Percentiles rank a stretch among this genome's conserved stretches.
Conservation (phyloP, 2,888 invertebrate species). For the Drosophila neotestacea region DNA sequence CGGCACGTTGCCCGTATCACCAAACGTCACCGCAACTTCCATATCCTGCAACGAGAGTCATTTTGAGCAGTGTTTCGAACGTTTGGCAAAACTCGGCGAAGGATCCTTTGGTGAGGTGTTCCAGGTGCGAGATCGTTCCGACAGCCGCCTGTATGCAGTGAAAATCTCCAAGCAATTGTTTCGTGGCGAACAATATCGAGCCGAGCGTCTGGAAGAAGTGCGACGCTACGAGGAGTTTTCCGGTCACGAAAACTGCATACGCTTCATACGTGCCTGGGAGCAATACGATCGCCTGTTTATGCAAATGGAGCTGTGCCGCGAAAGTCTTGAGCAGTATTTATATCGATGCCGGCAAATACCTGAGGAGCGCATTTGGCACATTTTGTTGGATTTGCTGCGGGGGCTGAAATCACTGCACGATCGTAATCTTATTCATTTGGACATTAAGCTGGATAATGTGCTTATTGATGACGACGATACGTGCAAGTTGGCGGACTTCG, state of each 20-base stretch:
- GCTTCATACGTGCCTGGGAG: conserved; percentile 90
- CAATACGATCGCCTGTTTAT: conserved; percentile 89
- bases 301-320: conserved; percentile 90
- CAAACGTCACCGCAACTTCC: conserved; percentile 30
- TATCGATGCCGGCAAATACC: conserved; percentile 87
- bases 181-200: conserved; percentile 87
- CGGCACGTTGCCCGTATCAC: conserved; percentile 73
- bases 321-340: conserved; percentile 87
- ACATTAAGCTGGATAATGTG: conserved; percentile 92
- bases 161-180: conserved; percentile 89
- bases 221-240: conserved; percentile 89
- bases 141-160: conserved; percentile 89
- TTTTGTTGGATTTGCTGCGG: conserved; percentile 88
- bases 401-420: conserved; percentile 90
- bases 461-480: conserved; percentile 88
- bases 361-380: conserved; percentile 89
- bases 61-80: conserved; percentile 89
- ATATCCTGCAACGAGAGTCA: conserved; percentile 86
- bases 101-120: conserved; percentile 92
- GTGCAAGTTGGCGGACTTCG: conserved; percentile 92
- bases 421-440: conserved; percentile 89
- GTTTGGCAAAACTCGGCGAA: conserved; percentile 88
- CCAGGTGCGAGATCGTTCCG: conserved; percentile 88
- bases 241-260: conserved; percentile 89
- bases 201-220: conserved; percentile 88